A percentile compares a stretch with the other conserved stretches of the same genome.
These are phyloP conservation scores for Strix aluco DNA, from an alignment of 2,113 vertebrate species.

Conservation along the genomic window DNA sequence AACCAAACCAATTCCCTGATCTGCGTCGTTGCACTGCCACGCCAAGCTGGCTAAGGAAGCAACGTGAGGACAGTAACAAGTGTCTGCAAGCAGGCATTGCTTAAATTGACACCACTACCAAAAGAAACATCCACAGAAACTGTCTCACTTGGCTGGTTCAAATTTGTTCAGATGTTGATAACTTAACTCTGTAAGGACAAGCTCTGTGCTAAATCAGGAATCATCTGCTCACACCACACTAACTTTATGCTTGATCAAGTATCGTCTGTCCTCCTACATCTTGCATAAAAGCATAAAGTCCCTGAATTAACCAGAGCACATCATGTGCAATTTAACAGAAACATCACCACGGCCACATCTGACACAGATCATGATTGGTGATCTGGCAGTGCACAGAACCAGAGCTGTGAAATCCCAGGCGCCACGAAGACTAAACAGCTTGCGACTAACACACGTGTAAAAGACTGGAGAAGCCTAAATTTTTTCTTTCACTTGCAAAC, in stretches of 20 bases:
- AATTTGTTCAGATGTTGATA: neutral
- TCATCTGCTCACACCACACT: neutral
- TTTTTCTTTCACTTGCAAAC: neutral
- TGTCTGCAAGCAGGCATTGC: neutral
- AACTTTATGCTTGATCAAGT: conserved; percentile 13
- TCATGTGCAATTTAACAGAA: neutral
- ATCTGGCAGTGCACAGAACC: neutral
- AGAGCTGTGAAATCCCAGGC: neutral
- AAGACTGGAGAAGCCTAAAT: neutral
- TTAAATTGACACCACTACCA: neutral
- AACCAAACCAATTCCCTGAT: neutral
- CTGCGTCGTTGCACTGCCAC: accelerated
- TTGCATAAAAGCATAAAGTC: neutral
- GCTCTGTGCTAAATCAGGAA: conserved; percentile 9
- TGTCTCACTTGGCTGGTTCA: neutral
- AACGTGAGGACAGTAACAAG: neutral
- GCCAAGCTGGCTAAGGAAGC: neutral
- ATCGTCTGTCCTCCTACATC: neutral
- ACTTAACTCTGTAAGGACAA: conserved; percentile 23
- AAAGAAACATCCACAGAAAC: neutral
- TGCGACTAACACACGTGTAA: neutral
- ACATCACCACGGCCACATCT: neutral
- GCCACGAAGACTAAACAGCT: neutral
- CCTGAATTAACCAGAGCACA: neutral
- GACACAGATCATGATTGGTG: neutral